phyloP scores from a whole-genome alignment of 2,113 vertebrate genomes.

The Stictonetta naevosa region DNA sequence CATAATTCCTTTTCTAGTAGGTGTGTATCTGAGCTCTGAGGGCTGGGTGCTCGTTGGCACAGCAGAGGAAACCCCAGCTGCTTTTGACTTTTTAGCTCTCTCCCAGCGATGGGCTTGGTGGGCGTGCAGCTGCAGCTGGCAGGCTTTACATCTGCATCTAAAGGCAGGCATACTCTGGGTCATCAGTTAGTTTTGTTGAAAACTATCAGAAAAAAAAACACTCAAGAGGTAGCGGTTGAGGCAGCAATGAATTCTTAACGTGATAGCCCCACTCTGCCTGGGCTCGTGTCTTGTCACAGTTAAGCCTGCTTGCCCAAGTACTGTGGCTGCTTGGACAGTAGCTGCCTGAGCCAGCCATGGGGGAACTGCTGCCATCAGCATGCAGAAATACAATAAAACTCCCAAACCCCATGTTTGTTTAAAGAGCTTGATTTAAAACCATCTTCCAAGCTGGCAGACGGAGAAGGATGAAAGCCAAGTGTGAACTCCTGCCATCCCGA shows the following conservation, averaged over 20 bases:
- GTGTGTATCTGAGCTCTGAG: background rate
- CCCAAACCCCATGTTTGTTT: background rate
- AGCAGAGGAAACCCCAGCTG: background rate
- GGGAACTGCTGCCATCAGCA: background rate
- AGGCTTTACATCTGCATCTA: background rate
- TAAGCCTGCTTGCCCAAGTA: background rate
- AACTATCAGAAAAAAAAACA: background rate
- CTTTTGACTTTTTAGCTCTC: background rate
- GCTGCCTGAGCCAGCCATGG: background rate
- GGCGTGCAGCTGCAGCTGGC: background rate
- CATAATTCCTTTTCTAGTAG: background rate
- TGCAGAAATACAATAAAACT: background rate
- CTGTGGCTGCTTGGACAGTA: background rate
- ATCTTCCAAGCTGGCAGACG: background rate
- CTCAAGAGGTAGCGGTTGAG: background rate
- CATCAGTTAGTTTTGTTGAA: background rate
- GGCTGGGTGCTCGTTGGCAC: background rate
- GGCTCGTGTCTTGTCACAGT: fast-evolving
- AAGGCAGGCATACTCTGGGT: background rate
- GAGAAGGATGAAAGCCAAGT: background rate
- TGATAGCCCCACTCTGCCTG: fast-evolving
- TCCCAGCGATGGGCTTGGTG: fast-evolving
- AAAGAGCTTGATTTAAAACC: slow-evolving; percentile 10
- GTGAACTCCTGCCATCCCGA: background rate
- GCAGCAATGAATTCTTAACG: background rate